These are phyloP conservation scores for Danaus plexippus DNA, from an alignment of 1,140 invertebrate species.

Conservation along the genomic window DNA sequence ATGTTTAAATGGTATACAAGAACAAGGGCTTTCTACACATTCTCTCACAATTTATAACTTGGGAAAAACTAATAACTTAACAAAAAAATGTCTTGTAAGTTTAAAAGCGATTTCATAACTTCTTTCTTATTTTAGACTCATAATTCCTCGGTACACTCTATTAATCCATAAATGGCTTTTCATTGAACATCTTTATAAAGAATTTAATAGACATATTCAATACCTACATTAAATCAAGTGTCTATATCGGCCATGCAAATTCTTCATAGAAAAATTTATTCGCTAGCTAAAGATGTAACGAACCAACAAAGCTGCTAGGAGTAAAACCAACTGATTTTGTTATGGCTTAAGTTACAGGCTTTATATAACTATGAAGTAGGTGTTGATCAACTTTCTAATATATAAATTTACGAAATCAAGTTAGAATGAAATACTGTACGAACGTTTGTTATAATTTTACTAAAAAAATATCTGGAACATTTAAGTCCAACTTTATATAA, in stretches of 20 bases:
- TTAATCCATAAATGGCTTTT: too few relatives aligned
- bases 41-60: too few relatives aligned
- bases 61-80: too few relatives aligned
- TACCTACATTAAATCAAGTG: conserved; percentile 25
- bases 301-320: conserved; percentile 58
- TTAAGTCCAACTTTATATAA: too few relatives aligned
- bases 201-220: too few relatives aligned
- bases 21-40: too few relatives aligned
- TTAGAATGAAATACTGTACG: neutral
- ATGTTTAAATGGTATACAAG: too few relatives aligned
- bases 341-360: conserved; percentile 22
- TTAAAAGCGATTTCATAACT: too few relatives aligned
- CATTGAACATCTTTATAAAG: too few relatives aligned
- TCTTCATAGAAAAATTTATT: conserved; percentile 63
- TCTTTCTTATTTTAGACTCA: too few relatives aligned
- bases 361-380: neutral
- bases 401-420: neutral
- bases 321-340: conserved; percentile 29
- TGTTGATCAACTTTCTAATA: neutral
- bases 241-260: conserved; percentile 44
- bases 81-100: too few relatives aligned
- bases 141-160: too few relatives aligned
- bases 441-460: conserved; percentile 2
- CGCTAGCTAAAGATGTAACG: conserved; percentile 51
- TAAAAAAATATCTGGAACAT: neutral